Evolutionary conservation across 2,113 vertebrate genomes (phyloP).

Genomic region (Picathartes gymnocephalus): DNA sequence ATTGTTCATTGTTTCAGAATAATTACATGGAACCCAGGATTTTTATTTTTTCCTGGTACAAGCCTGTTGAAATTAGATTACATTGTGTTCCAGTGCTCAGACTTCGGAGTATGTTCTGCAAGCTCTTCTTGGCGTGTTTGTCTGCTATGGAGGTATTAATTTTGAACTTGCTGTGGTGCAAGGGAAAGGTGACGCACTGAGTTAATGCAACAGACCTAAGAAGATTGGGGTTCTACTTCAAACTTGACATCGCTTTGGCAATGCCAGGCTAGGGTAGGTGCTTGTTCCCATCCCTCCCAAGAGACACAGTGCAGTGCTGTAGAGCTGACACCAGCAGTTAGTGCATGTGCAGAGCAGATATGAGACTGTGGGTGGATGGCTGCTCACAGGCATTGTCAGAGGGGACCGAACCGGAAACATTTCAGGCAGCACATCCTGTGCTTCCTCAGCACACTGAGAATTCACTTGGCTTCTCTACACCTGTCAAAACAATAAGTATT

Average conservation of each 20-base stretch:
- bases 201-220: background rate
- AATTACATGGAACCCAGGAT: background rate
- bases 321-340: background rate
- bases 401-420: background rate
- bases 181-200: background rate
- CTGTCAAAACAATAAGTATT: constrained; percentile 15
- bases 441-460: background rate
- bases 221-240: background rate
- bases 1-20: background rate
- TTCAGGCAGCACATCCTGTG: background rate
- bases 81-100: background rate
- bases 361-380: fast-evolving
- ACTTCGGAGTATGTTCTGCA: background rate
- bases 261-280: background rate
- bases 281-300: background rate
- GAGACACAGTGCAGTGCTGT: background rate
- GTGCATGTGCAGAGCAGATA: background rate
- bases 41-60: background rate
- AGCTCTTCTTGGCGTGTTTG: background rate
- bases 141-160: background rate
- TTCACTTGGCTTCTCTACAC: background rate
- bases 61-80: background rate
- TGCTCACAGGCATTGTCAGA: fast-evolving
- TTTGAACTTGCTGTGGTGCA: background rate
- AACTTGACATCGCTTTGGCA: background rate